Evolutionary conservation across 1,140 invertebrate genomes (phyloP).

Genomic region (Teleogryllus occipitalis): DNA sequence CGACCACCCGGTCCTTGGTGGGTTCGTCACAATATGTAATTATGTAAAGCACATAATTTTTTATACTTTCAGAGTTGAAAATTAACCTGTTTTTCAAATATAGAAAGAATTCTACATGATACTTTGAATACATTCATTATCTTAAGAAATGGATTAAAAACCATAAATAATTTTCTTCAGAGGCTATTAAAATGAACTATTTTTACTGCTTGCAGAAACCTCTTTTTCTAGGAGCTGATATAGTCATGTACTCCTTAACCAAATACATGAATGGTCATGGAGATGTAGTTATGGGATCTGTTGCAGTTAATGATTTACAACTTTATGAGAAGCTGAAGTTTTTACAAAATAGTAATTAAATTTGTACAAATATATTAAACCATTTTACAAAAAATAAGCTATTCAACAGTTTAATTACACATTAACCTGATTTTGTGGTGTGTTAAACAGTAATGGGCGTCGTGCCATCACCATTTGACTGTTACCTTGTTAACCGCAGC

Average conservation of each 20-base stretch:
- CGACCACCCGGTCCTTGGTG: too few relatives aligned
- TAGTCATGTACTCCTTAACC: conserved; percentile 87
- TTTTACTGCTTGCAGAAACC: conserved; percentile 52
- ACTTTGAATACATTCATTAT: too few relatives aligned
- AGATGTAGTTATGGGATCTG: conserved; percentile 94
- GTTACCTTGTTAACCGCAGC: conserved; percentile 86
- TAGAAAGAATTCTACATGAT: too few relatives aligned
- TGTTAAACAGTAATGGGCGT: conserved; percentile 65
- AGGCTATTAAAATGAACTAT: too few relatives aligned
- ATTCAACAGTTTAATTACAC: neutral
- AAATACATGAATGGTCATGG: conserved; percentile 99
- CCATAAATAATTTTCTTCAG: too few relatives aligned
- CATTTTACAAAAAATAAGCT: neutral
- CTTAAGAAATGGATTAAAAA: too few relatives aligned
- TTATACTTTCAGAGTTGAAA: too few relatives aligned
- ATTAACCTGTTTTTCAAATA: too few relatives aligned
- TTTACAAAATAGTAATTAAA: conserved; percentile 77
- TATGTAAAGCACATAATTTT: too few relatives aligned
- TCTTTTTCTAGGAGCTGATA: conserved; percentile 82
- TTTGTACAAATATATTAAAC: neutral
- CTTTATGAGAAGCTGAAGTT: conserved; percentile 67
- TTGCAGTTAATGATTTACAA: conserved; percentile 63
- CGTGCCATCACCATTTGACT: conserved; percentile 95
- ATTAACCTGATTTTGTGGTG: neutral
- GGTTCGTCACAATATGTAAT: too few relatives aligned